A percentile compares a stretch with the other conserved stretches of the same genome.
phyloP scores from a whole-genome alignment of 2,797 vertebrate genomes.

The Tenualosa ilisha region DNA sequence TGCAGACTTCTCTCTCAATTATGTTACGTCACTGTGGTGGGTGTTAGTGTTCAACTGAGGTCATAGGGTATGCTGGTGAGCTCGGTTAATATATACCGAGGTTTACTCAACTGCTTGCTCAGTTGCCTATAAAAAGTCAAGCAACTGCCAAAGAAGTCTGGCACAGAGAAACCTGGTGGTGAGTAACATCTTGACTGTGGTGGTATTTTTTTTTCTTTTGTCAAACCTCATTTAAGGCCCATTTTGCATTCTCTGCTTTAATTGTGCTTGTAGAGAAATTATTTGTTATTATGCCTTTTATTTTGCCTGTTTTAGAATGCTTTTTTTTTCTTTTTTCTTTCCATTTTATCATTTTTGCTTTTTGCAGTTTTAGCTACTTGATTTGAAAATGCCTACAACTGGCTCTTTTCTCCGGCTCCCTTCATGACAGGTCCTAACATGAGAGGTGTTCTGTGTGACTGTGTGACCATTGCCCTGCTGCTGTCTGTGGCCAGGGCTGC shows the following conservation, averaged over 20 bases:
- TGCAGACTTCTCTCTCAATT: background rate
- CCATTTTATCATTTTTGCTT: too few relatives aligned
- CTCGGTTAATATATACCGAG: background rate
- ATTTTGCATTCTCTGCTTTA: background rate
- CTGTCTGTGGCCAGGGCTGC: slow-evolving; percentile 17
- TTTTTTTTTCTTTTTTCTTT: background rate
- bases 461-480: slow-evolving; percentile 30
- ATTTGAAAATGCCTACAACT: background rate
- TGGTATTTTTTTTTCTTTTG: background rate
- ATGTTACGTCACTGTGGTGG: background rate
- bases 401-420: background rate
- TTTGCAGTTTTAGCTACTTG: background rate
- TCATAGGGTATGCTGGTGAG: background rate
- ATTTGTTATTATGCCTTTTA: background rate
- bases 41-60: background rate
- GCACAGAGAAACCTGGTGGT: background rate
- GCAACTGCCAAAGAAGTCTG: background rate
- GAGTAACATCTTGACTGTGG: background rate
- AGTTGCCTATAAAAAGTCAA: background rate
- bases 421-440: slow-evolving; percentile 21
- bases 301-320: background rate
- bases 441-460: slow-evolving; percentile 25
- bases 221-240: background rate
- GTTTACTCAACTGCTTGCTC: background rate
- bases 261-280: background rate